These are phyloP conservation scores for Venturia canescens DNA, from an alignment of 1,140 invertebrate genomes.

Conservation along the genomic window DNA sequence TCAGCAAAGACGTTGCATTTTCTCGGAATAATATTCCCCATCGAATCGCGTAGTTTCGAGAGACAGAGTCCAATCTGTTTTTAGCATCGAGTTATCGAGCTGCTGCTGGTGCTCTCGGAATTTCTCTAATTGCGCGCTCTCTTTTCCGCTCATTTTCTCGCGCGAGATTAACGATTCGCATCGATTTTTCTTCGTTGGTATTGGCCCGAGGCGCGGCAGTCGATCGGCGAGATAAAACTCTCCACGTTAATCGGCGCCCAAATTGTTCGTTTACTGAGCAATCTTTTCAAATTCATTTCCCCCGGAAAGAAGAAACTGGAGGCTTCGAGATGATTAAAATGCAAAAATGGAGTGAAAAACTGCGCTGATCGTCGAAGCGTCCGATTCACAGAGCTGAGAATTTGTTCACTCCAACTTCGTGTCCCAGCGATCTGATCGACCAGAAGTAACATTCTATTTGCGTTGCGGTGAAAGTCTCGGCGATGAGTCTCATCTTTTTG, in stretches of 20 bases:
- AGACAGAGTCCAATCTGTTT: background rate
- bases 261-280: no score
- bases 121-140: background rate
- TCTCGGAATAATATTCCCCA: background rate
- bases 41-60: background rate
- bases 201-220: background rate
- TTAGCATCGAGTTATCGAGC: background rate
- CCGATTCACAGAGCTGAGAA: no score
- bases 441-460: constrained; percentile 1
- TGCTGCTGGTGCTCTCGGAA: background rate
- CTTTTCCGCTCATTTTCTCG: background rate
- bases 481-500: constrained; percentile 2
- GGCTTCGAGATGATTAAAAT: no score
- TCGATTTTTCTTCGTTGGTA: background rate
- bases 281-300: no score
- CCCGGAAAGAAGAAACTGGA: no score
- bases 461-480: constrained; percentile 9
- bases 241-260: no score
- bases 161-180: constrained; percentile 1
- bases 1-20: background rate
- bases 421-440: no score
- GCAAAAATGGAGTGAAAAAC: no score
- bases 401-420: no score
- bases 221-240: background rate
- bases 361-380: no score